Evolutionary conservation across 2,797 vertebrate genomes (phyloP).

Genomic region (Micromesistius poutassou): DNA sequence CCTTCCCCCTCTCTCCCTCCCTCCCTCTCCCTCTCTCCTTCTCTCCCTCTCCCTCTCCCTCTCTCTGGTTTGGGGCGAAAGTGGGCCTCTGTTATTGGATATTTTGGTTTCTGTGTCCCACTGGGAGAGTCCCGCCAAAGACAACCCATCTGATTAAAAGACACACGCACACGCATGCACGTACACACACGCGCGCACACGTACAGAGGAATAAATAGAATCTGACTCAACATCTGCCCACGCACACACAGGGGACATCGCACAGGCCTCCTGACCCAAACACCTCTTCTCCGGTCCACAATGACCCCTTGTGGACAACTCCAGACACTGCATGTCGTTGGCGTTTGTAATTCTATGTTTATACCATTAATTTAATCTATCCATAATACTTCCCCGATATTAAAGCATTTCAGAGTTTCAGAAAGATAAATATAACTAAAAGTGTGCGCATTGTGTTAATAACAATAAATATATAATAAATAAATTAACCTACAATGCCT

Average conservation of each 20-base stretch:
- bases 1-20: no score
- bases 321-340: constrained; percentile 25
- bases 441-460: no score
- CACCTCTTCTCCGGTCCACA: constrained; percentile 25
- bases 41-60: no score
- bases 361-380: neutral
- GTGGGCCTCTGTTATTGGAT: constrained; percentile 38
- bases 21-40: no score
- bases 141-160: constrained; percentile 46
- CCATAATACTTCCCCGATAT: no score
- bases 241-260: constrained; percentile 28
- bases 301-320: constrained; percentile 59
- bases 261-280: constrained; percentile 25
- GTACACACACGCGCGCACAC: constrained; percentile 15
- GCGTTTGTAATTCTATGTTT: neutral
- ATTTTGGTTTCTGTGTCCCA: constrained; percentile 46
- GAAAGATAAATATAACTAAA: no score
- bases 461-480: no score
- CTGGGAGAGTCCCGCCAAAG: constrained; percentile 65
- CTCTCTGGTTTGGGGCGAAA: neutral
- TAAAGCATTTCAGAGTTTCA: no score
- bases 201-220: constrained; percentile 48
- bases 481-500: neutral
- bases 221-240: constrained; percentile 61
- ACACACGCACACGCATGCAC: constrained; percentile 23